These are phyloP conservation scores for Entosphenus tridentatus DNA, from an alignment of 2,113 vertebrate genomes.

Conservation along the genomic window DNA sequence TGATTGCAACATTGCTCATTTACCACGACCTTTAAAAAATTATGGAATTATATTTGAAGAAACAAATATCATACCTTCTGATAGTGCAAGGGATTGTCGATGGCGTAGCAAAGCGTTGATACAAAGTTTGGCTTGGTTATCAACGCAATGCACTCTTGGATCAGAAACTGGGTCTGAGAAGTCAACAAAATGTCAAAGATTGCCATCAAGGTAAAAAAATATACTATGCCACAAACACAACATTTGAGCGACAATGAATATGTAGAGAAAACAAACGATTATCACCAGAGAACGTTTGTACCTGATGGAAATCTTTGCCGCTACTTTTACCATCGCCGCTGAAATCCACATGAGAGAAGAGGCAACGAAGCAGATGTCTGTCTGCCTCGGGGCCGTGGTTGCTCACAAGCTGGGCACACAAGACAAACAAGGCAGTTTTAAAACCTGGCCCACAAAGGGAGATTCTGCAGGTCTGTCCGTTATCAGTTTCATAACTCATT, in stretches of 20 bases:
- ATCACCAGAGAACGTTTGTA: constrained; percentile 18
- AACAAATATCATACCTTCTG: constrained; percentile 54
- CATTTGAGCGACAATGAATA: constrained; percentile 3
- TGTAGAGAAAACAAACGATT: constrained; percentile 6
- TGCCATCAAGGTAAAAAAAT: constrained; percentile 13
- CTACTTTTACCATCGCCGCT: constrained; percentile 99
- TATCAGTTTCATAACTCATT: no score
- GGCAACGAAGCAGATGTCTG: constrained; percentile 99
- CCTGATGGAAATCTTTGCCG: constrained; percentile 99
- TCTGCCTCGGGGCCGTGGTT: constrained; percentile 99
- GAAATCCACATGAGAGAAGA: constrained; percentile 99
- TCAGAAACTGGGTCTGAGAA: constrained; percentile 92
- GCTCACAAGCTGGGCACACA: constrained; percentile 65
- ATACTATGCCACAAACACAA: constrained; percentile 7
- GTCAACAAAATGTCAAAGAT: background rate
- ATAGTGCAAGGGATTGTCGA: constrained; percentile 98
- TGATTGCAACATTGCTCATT: background rate
- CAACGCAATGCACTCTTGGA: constrained; percentile 94
- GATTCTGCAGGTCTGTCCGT: no score
- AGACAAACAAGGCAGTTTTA: constrained; percentile 9
- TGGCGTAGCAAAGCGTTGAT: constrained; percentile 92
- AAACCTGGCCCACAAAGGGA: no score
- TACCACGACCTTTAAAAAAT: background rate
- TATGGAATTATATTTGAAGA: background rate
- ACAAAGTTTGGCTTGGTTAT: constrained; percentile 99